A percentile compares a stretch with the other conserved stretches of the same genome.
These are phyloP conservation scores for Tenthredo amoena DNA, from an alignment of 2,888 invertebrate genomes.

Conservation along the genomic window DNA sequence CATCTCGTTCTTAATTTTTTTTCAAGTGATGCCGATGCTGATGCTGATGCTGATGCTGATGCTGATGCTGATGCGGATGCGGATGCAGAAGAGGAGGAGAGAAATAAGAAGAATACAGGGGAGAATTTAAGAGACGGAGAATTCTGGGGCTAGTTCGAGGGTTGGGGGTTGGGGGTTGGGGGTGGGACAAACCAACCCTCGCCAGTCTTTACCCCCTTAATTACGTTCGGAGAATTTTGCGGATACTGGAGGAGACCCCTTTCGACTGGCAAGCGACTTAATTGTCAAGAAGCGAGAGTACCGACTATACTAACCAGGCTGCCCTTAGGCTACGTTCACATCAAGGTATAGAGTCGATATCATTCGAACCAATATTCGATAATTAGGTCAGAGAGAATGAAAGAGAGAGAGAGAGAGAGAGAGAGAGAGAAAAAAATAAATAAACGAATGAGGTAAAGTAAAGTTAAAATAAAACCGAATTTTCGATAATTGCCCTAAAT, in stretches of 20 bases:
- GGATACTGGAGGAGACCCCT: constrained; percentile 50
- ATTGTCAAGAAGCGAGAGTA: constrained; percentile 35
- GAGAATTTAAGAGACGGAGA: constrained; percentile 5
- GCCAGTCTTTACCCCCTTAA: constrained; percentile 61
- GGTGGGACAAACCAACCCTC: constrained; percentile 24
- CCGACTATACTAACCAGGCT: not conserved
- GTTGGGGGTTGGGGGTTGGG: not conserved
- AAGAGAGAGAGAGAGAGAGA: too few relatives aligned
- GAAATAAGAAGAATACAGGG: not conserved
- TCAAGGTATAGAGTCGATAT: not conserved
- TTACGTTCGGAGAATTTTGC: constrained; percentile 59
- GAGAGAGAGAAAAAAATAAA: not conserved
- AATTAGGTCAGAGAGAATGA: not conserved
- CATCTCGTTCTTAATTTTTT: constrained; percentile 19
- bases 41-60: not conserved
- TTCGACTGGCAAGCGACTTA: constrained; percentile 39
- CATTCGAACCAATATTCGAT: not conserved
- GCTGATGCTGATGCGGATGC: too few relatives aligned
- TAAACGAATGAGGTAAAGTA: not conserved
- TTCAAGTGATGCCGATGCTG: not conserved
- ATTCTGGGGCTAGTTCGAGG: not conserved
- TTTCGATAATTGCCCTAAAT: not conserved
- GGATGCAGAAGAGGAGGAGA: not conserved
- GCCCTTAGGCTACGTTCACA: constrained; percentile 22
- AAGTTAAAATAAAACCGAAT: not conserved